These are phyloP conservation scores for Hesperophylax magnus DNA, from an alignment of 1,140 invertebrate genomes.

Conservation along the genomic window DNA sequence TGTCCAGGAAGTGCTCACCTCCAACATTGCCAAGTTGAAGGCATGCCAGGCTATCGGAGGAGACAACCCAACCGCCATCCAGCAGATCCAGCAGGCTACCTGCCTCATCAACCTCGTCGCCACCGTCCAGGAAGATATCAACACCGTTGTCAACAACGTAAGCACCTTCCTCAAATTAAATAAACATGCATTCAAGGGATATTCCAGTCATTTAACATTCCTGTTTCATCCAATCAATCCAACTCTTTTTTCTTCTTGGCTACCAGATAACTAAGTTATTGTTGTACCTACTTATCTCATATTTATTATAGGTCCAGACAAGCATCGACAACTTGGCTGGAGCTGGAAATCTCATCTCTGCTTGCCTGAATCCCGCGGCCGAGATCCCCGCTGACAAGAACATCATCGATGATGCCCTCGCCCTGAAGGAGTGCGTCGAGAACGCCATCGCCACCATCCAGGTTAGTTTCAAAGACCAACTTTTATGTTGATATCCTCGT, in stretches of 20 bases:
- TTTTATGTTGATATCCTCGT: too few relatives aligned
- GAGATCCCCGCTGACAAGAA: not conserved
- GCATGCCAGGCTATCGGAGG: slow-evolving; percentile 33
- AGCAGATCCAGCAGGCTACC: slow-evolving; percentile 29
- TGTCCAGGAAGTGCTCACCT: not conserved
- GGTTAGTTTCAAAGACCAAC: not conserved
- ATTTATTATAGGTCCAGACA: slow-evolving; percentile 10
- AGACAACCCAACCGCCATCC: slow-evolving; percentile 31
- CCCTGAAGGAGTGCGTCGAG: slow-evolving; percentile 15
- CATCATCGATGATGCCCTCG: slow-evolving; percentile 19
- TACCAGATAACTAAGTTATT: too few relatives aligned
- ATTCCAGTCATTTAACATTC: not conserved
- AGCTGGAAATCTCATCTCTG: not conserved
- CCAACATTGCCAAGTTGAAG: slow-evolving; percentile 10
- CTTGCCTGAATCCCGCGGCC: too few relatives aligned
- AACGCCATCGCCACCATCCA: not conserved
- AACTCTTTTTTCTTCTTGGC: too few relatives aligned
- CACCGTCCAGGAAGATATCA: slow-evolving; percentile 12
- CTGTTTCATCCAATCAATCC: too few relatives aligned
- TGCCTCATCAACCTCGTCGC: slow-evolving; percentile 29
- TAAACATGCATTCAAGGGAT: not conserved
- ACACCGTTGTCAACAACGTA: not conserved
- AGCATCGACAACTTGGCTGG: slow-evolving; percentile 7
- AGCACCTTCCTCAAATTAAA: not conserved
- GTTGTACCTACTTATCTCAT: too few relatives aligned